Conservation (phyloP, 2,797 vertebrate genomes). For the Falco peregrinus region DNA sequence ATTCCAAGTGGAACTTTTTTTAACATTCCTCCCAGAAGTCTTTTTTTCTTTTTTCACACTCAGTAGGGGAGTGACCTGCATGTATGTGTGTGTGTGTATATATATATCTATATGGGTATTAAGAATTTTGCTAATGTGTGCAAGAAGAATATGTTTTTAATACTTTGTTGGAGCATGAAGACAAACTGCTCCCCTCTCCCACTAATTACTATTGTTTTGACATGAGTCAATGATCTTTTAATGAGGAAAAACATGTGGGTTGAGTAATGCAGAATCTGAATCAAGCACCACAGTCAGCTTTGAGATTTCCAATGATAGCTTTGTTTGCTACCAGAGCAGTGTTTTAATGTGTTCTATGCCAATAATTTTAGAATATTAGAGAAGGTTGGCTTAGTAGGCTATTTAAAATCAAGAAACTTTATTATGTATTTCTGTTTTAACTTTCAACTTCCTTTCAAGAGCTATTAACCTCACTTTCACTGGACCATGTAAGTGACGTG, state of each 20-base stretch:
- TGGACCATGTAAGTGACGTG: not conserved
- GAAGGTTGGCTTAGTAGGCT: not conserved
- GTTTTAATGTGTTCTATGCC: not conserved
- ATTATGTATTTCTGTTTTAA: not conserved
- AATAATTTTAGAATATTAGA: not conserved
- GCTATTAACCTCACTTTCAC: not conserved
- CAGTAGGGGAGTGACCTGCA: not conserved
- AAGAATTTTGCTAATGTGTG: not conserved
- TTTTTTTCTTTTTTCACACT: not conserved
- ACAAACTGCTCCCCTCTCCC: not conserved
- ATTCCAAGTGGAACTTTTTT: not conserved
- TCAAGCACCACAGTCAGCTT: not conserved
- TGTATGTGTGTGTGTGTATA: too few relatives aligned
- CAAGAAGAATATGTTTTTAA: not conserved
- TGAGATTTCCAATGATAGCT: not conserved
- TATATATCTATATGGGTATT: not conserved
- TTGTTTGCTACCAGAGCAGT: not conserved
- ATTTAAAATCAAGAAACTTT: not conserved
- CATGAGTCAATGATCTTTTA: not conserved
- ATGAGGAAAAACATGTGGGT: not conserved
- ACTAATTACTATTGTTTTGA: not conserved
- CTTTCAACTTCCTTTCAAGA: not conserved
- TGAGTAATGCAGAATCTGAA: not conserved
- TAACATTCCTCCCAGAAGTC: not conserved
- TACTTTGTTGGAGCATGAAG: not conserved